Conservation (phyloP, 1,140 invertebrate genomes). For the Ostrea edulis region DNA sequence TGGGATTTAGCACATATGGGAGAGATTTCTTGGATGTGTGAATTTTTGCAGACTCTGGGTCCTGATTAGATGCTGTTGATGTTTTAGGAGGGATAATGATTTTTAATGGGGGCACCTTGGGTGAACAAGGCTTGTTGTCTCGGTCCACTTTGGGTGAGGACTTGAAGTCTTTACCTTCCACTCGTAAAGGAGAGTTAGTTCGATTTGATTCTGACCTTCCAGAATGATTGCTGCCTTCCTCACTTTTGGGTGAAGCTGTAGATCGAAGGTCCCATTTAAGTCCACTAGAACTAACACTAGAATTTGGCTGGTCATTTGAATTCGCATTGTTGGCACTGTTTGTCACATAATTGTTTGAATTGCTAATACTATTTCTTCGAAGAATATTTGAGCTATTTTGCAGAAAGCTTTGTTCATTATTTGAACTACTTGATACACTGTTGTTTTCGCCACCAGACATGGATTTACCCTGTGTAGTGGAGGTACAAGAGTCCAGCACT, state of each 20-base stretch:
- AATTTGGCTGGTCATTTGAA: constrained; percentile 40
- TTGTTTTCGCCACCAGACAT: background rate
- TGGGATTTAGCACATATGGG: constrained; percentile 76
- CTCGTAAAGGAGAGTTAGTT: constrained; percentile 44
- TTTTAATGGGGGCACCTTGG: constrained; percentile 76
- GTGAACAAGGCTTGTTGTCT: constrained; percentile 71
- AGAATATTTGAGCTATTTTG: constrained; percentile 48
- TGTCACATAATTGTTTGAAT: constrained; percentile 31
- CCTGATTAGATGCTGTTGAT: constrained; percentile 55
- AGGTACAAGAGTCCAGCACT: constrained; percentile 7
- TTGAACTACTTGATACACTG: constrained; percentile 26
- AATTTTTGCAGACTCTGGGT: constrained; percentile 64
- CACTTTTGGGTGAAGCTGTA: constrained; percentile 49
- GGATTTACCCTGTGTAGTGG: background rate
- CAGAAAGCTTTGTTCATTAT: constrained; percentile 2
- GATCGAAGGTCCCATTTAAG: constrained; percentile 62
- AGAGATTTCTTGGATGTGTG: constrained; percentile 67
- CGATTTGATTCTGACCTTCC: constrained; percentile 50
- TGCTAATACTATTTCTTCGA: constrained; percentile 50
- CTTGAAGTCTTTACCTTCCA: constrained; percentile 35
- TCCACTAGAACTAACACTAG: constrained; percentile 49
- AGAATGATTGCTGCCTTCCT: constrained; percentile 52
- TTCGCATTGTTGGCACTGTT: constrained; percentile 26
- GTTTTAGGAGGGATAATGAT: constrained; percentile 75
- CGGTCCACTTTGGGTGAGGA: constrained; percentile 42